Base-by-base conservation (phyloP, 23 tunicate genomes). In the Halocynthia aurantium region DNA sequence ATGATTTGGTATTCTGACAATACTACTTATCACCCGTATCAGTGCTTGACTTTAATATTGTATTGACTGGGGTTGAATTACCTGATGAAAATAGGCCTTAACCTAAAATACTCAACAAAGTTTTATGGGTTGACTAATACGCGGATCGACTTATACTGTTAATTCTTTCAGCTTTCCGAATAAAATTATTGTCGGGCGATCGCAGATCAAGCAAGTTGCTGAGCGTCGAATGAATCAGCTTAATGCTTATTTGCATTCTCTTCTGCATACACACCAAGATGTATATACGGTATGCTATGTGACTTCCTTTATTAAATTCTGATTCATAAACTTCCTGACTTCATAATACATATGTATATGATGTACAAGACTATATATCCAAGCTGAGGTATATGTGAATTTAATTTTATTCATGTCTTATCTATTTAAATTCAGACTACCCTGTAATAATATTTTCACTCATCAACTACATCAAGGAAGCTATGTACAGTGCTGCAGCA, bases 161-260 rank as follows among this genome's bases (percentile, higher is more conserved):
- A 31, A 31, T 31, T 31, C 64, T 84, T 90, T 15, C 84, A 92
- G 98, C 73, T 86, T 92, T 80, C 89, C 98, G 5, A 77, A 75
- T 77, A 74, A 78, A 10, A 82, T 92, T 19, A 69, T 92, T 8
- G 85, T 92, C 31, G 98, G 98, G 6, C 55, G 98, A 57, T 92
- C 98, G 18, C 98, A 92, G 67, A 83, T 92, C 7, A 92, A 92
- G 73, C 88, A 92, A 86, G 98, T 92, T 8, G 98, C 98, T 6
- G 98, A 82, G 50, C 51, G 92, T 51, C 82, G 98, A 11, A 78
- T 86, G 61, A 72, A 55, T 22, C 89, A 92, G 64, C 79, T 92
- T 4, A 83, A 78, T 51, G 15, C 85, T 10, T 92, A 92, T 70
- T 85, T 92, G 53, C 44, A 74, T 44, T 54, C 68, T 5, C 67